Evolutionary conservation across 2,797 vertebrate species (phyloP), one percentile per base, ranked within the genome.

Genomic region (Tiaroga cobitis): DNA sequence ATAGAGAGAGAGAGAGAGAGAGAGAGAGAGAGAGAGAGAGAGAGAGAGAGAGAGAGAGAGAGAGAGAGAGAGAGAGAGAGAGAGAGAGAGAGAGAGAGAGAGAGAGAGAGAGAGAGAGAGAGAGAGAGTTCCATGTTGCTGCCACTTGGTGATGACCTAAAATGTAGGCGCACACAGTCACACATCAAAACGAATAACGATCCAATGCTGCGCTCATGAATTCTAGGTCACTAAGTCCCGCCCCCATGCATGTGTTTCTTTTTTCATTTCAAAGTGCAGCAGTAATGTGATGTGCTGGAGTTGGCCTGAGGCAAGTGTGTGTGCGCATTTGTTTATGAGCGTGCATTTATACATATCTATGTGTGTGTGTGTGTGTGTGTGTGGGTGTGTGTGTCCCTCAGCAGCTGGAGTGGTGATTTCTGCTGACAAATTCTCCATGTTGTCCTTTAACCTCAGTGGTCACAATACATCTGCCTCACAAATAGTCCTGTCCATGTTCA

Each of bases 381-480:
- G 49, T 54, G 34, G n/a, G 65, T 80, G 67, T 82, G 54, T 41
- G 76, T 21, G 96, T 8, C 87, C 95, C n/a, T 93, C 94, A 0
- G 82, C 67, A 85, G 54, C 85, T 80, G 54, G 85, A 77, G 85
- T 83, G 24, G 51, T 80, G 75, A 84, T 89, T 86, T 80, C 73
- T 84, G 86, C 81, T 87, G 84, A 89, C 65, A 93, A 95, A 94
- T 96, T 96, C 73, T 94, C 94, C 0, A 3, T 94, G 70, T 88
- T 95, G 0, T 94, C 94, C 0, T 69, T 91, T 0, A 86, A 90
- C 74, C 54, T 80, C 67, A 80, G 72, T 81, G 83, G 83, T 69
- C 86, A 73, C 65, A 78, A 79, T 72, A 74, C 74, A 86, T 73
- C 75, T 70, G 63, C 46, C 80, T 72, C 37, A 46, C 81, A 73